Conservation (phyloP, 2,797 vertebrate species). For the Rhabdophis nuchalis region DNA sequence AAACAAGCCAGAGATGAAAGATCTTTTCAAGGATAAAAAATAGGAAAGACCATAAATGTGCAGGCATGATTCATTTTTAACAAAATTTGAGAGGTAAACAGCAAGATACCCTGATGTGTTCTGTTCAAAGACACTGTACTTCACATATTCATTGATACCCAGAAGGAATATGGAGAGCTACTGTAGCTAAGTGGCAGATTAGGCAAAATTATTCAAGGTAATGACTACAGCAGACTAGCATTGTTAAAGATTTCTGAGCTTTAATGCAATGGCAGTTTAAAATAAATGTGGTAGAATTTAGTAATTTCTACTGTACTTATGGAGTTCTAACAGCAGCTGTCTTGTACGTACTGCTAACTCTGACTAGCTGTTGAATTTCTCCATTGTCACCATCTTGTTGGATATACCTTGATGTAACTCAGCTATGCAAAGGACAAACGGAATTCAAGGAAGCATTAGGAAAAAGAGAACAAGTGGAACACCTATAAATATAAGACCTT, state of each 20-base stretch:
- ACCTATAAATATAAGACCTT: neutral
- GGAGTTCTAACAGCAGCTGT: neutral
- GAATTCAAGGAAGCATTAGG: neutral
- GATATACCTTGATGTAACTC: neutral
- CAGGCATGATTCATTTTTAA: neutral
- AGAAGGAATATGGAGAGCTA: neutral
- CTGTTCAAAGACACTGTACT: neutral
- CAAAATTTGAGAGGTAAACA: neutral
- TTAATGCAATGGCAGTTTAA: neutral
- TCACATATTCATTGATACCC: neutral
- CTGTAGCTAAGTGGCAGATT: neutral
- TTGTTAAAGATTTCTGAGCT: neutral
- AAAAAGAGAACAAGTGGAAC: neutral
- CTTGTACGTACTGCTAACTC: neutral
- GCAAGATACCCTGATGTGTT: neutral
- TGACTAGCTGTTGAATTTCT: neutral
- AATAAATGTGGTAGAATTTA: conserved; percentile 1
- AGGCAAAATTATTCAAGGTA: neutral
- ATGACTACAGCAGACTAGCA: neutral
- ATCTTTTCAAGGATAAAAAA: neutral
- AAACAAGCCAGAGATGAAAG: neutral
- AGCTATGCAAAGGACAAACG: neutral
- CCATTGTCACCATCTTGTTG: neutral
- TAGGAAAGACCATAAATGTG: neutral
- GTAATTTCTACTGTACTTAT: conserved; percentile 1